Evolutionary conservation across 1,140 invertebrate genomes (phyloP).

Genomic region (Drosophila hydei): DNA sequence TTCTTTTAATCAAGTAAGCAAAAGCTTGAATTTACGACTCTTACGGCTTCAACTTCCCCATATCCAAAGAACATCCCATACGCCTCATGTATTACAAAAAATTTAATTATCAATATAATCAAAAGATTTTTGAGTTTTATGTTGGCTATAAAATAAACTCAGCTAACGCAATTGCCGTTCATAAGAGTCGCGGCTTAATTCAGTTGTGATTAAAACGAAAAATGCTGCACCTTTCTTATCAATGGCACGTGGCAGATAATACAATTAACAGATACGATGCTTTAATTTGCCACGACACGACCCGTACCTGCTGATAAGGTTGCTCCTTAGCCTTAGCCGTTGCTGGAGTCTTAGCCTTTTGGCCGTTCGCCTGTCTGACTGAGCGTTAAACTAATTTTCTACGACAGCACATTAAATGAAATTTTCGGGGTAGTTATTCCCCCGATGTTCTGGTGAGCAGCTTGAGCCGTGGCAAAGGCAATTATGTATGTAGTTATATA

Average conservation of each 20-base stretch:
- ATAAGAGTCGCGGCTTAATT: slow-evolving; percentile 13
- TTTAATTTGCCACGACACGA: slow-evolving; percentile 42
- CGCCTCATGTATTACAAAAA: background rate
- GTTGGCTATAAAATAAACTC: slow-evolving; percentile 8
- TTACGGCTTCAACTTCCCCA: background rate
- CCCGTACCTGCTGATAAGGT: slow-evolving; percentile 28
- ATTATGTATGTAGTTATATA: slow-evolving; percentile 37
- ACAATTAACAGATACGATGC: slow-evolving; percentile 43
- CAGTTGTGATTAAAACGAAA: slow-evolving; percentile 25
- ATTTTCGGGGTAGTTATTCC: slow-evolving; percentile 11
- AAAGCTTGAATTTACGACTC: no score
- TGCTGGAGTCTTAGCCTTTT: background rate
- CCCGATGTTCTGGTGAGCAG: slow-evolving; percentile 4
- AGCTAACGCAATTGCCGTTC: slow-evolving; percentile 24
- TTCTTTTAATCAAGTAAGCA: background rate
- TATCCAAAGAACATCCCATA: no score
- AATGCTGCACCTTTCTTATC: slow-evolving; percentile 29
- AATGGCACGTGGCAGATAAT: slow-evolving; percentile 38
- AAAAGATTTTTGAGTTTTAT: slow-evolving; percentile 1
- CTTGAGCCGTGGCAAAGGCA: slow-evolving; percentile 21
- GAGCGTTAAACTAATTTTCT: slow-evolving; percentile 51
- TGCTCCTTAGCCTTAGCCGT: background rate
- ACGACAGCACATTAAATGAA: slow-evolving; percentile 40
- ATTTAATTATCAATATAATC: slow-evolving; percentile 4
- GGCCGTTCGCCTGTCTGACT: slow-evolving; percentile 18